Base-by-base conservation (phyloP, 1,140 invertebrate genomes). In the Drosophila azteca region DNA sequence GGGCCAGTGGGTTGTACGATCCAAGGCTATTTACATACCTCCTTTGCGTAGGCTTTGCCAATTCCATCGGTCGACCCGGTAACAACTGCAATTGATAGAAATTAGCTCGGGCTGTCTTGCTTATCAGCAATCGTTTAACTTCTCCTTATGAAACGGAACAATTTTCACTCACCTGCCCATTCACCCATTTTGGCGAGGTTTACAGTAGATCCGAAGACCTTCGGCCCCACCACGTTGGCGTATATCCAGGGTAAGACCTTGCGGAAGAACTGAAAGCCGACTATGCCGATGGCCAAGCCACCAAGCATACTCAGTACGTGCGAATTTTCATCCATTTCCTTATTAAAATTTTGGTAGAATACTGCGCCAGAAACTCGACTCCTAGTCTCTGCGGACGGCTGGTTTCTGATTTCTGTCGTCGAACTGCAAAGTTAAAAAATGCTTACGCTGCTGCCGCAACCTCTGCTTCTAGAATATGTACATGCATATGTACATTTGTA, bases 41-140 rank as follows among this genome's bases (percentile, higher is more conserved):
- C 94, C 90, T 95, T 94, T 2, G 96, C 96, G 90, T 96, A 98
- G 2, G 96, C 96, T 92, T 96, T 97, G n/a, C 97, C 97, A 79
- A 98, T 95, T 7, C 97, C 97, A 93, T 98, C 97, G 5, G 97
- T 98, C 1, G 96, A 95, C 29, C 97, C 97, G 31, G 97, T 98
- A 0, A 98, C 93, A 62, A 98, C 96, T 94, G 93, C 62, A 95
- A 94, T 8, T 89, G 82, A 83, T 89, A 65, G 80, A 68, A 26
- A 29, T 60, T 74, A 66, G 49, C 15, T 24, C 55, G 7, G 26
- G 15, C 41, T 60, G 9, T 6, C 8, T 17, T 15, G 35, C 48
- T 62, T 63, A 65, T 74, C 51, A 50, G 44, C 35, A 17, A 22
- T 41, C 39, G 41, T 50, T 13, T 29, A 9, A 6, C 8, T 4